These are phyloP conservation scores for Papilio elwesi DNA, from an alignment of 2,888 invertebrate genomes.

Conservation along the genomic window DNA sequence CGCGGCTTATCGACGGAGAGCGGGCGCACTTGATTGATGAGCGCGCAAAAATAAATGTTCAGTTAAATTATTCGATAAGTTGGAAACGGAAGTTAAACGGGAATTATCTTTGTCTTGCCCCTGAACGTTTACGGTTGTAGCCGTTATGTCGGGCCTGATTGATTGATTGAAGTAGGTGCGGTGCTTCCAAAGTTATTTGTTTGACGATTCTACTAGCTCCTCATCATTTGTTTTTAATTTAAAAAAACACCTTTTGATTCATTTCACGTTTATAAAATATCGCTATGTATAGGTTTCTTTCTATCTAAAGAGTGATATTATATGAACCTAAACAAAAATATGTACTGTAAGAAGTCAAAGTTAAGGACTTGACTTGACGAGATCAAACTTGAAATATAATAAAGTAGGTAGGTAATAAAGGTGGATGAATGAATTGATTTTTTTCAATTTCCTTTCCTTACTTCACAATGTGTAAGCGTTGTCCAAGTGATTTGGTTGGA, in stretches of 20 bases:
- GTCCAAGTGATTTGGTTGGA: neutral
- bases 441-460: no score
- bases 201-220: constrained; percentile 20
- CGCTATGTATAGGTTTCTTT: no score
- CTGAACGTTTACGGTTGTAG: constrained; percentile 80
- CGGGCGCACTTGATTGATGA: constrained; percentile 84
- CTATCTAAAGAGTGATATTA: no score
- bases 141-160: constrained; percentile 80
- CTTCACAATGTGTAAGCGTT: neutral
- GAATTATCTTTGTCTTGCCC: constrained; percentile 85
- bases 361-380: no score
- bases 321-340: no score
- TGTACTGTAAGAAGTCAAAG: no score
- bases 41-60: constrained; percentile 85
- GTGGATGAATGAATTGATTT: no score
- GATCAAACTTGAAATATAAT: no score
- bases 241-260: neutral
- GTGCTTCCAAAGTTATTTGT: constrained; percentile 41
- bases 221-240: neutral
- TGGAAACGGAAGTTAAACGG: constrained; percentile 85
- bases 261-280: no score
- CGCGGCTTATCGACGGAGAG: constrained; percentile 82
- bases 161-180: constrained; percentile 58
- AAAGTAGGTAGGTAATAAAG: no score
- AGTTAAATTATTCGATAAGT: constrained; percentile 86